phyloP scores from a whole-genome alignment of 2,113 vertebrate genomes.

The Pangasianodon gigas region DNA sequence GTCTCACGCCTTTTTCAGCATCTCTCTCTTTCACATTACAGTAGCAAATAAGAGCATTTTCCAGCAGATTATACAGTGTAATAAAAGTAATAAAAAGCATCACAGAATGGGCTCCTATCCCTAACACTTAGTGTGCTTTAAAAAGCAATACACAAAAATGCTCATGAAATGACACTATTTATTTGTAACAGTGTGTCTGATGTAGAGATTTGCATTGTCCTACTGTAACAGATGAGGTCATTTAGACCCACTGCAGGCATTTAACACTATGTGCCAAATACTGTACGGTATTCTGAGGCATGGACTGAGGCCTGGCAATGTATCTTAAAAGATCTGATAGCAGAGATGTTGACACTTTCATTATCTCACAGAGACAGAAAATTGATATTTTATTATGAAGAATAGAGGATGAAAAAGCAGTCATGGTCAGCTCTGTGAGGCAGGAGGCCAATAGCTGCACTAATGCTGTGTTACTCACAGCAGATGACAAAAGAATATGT shows the following conservation, averaged over 20 bases:
- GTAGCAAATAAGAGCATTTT: not conserved
- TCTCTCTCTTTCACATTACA: not conserved
- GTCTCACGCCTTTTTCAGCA: not conserved
- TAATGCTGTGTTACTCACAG: not conserved
- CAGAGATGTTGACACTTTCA: conserved; percentile 35
- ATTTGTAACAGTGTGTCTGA: not conserved
- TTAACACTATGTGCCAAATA: not conserved
- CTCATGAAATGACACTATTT: not conserved
- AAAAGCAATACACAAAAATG: conserved; percentile 25
- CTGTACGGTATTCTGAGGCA: conserved; percentile 4
- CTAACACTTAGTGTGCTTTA: not conserved
- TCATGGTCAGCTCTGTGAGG: conserved; percentile 13
- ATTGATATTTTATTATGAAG: conserved; percentile 38
- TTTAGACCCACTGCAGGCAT: not conserved
- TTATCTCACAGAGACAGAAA: conserved; percentile 23
- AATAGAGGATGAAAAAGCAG: conserved; percentile 31
- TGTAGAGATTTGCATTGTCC: not conserved
- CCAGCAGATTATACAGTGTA: not conserved
- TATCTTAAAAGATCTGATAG: conserved; percentile 16
- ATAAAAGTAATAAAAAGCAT: not conserved
- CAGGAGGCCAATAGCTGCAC: not conserved
- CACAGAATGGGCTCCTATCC: not conserved
- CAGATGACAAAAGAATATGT: not conserved
- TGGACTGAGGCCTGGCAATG: conserved; percentile 5
- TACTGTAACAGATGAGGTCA: conserved; percentile 19